Percentiles rank a stretch among this genome's conserved stretches.
Evolutionary conservation across 2,113 vertebrate species (phyloP).

Genomic region (Glaucomys volans): DNA sequence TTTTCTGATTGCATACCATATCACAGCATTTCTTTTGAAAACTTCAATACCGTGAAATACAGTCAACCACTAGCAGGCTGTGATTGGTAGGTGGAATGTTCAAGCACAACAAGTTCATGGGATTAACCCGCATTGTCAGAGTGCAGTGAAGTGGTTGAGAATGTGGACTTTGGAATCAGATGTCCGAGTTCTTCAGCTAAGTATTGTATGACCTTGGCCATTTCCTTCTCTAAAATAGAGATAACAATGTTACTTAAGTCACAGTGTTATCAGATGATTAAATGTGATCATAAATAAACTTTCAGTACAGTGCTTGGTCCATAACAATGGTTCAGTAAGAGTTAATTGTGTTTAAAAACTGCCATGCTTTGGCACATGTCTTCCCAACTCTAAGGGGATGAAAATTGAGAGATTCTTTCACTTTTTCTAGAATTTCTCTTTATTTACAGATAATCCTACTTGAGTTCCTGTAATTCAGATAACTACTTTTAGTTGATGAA

Average conservation of each 20-base stretch:
- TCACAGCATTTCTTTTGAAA: not conserved
- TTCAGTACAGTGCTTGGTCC: not conserved
- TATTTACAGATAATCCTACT: not conserved
- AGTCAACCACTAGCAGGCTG: not conserved
- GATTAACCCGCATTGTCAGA: not conserved
- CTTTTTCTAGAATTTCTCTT: conserved; percentile 28
- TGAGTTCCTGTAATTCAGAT: not conserved
- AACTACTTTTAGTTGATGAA: not conserved
- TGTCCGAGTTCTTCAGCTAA: not conserved
- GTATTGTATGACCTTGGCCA: not conserved
- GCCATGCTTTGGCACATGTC: not conserved
- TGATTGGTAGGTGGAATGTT: not conserved
- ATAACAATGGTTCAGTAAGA: not conserved
- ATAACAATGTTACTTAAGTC: not conserved
- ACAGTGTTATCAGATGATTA: not conserved
- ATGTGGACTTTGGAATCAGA: not conserved
- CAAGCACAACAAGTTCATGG: not conserved
- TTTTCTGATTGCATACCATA: not conserved
- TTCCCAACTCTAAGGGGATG: not conserved
- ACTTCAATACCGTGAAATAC: not conserved
- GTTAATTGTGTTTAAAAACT: not conserved
- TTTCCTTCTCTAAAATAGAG: not conserved
- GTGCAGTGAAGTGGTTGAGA: not conserved
- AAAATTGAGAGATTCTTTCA: not conserved
- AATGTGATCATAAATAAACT: not conserved